Base-by-base conservation (phyloP, 1,140 invertebrate species). In the Schmidtea mediterranea region DNA sequence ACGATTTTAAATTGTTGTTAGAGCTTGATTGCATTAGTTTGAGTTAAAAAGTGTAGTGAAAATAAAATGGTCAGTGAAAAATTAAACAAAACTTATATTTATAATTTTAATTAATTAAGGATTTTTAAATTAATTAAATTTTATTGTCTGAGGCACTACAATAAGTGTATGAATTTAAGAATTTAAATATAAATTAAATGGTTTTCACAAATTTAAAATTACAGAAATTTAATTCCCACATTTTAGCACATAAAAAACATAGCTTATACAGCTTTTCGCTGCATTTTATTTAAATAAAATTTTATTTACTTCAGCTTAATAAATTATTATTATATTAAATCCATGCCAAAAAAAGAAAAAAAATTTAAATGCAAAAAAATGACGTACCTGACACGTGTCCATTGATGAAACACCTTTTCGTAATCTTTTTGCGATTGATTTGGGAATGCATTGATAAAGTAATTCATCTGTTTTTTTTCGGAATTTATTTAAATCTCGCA, bases 401-500 rank as follows among this genome's bases (percentile, higher is more conserved):
- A 90, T 81, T 0, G 83, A 78, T 58, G 80, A 82, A 64, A 87
- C 82, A 21, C 89, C 87, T 48, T 77, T 78, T 51, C 86, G 67
- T 16, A 94, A 68, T 50, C 83, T 70, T 66, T 92, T 83, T 0
- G 86, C 84, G 0, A 90, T 83, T 21, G 60, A 55, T 65, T 89
- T 90, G 5, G 87, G 89, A 69, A 95, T 24, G 45, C 45, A 46
- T n/a, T 19, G 12, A 32, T 94, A 94, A 0, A 94, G 65, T 1
- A 95, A 66, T 53, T 89, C 82, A 59, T 95, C 86, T 0, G 87
- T 94, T 49, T 82, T 71, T 56, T 78, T 77, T 82, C 90, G 92
- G 62, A 94, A 86, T 51, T 81, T 77, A 58, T 94, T 84, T 53
- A 95, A 62, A 63, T 86, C 84, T 52, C 76, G 71, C 83, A 94